Conservation (phyloP, 2,888 invertebrate species). For the Tricholauxania praeusta region DNA sequence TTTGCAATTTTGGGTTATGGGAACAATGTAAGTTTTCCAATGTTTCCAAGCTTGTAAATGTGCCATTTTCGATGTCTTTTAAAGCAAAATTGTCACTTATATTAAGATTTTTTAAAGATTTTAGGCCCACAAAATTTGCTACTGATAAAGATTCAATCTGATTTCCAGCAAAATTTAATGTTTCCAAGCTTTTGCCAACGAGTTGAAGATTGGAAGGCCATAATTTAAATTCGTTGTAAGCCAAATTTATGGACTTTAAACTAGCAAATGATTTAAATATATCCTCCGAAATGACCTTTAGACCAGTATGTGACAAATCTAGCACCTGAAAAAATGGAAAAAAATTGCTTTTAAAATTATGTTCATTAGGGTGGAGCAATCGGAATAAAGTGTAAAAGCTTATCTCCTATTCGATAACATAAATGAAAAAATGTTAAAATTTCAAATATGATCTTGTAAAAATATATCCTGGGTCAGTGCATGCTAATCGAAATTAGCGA, state of each 20-base stretch:
- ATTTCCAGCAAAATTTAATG: slow-evolving; percentile 74
- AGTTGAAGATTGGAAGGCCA: slow-evolving; percentile 72
- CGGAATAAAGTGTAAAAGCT: no score
- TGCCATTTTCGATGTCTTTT: slow-evolving; percentile 70
- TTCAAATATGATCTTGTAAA: not conserved
- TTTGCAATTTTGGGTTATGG: slow-evolving; percentile 70
- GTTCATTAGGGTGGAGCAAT: not conserved
- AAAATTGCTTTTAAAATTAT: not conserved
- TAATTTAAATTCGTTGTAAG: slow-evolving; percentile 72
- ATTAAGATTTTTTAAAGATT: slow-evolving; percentile 72
- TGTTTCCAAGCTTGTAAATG: slow-evolving; percentile 69
- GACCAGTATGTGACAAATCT: slow-evolving; percentile 73
- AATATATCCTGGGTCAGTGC: not conserved
- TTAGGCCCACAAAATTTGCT: slow-evolving; percentile 73
- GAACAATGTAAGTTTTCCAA: slow-evolving; percentile 68
- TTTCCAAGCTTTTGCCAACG: slow-evolving; percentile 71
- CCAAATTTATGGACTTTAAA: slow-evolving; percentile 72
- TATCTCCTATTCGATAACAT: not conserved
- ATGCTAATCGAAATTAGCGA: no score
- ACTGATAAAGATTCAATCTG: slow-evolving; percentile 72
- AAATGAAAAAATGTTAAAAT: slow-evolving; percentile 5
- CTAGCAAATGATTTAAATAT: slow-evolving; percentile 70
- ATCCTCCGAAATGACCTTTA: slow-evolving; percentile 71
- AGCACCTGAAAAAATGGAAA: slow-evolving; percentile 66
- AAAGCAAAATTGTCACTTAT: slow-evolving; percentile 73